phyloP scores from a whole-genome alignment of 2,113 vertebrate genomes.

The Setophaga coronata region DNA sequence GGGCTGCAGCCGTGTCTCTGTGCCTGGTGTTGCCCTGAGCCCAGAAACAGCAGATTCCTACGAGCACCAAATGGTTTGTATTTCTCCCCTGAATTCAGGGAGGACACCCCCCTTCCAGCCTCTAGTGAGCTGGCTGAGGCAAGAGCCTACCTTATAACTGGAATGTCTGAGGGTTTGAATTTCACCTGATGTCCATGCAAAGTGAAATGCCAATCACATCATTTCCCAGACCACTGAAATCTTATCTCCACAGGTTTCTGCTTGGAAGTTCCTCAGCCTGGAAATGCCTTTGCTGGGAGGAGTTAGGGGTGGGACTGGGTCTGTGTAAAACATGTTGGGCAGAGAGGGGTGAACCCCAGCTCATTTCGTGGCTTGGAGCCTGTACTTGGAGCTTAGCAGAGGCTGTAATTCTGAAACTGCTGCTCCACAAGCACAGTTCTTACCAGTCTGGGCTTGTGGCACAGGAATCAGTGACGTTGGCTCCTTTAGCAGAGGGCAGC shows the following conservation, averaged over 20 bases:
- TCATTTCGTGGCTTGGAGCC: neutral
- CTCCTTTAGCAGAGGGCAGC: neutral
- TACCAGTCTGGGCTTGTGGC: conserved; percentile 1
- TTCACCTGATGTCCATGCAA: neutral
- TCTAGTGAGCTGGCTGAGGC: neutral
- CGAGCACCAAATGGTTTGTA: neutral
- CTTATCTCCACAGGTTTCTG: neutral
- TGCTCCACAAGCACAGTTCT: neutral
- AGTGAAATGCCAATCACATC: rapidly evolving
- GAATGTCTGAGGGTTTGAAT: rapidly evolving
- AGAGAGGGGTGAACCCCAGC: neutral
- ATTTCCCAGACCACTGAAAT: neutral
- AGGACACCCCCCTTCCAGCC: neutral
- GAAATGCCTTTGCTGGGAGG: neutral
- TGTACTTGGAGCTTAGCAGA: neutral
- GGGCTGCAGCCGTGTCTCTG: rapidly evolving
- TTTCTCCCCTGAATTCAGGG: neutral
- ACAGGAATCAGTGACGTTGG: neutral
- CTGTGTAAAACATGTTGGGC: rapidly evolving
- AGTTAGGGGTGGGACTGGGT: neutral
- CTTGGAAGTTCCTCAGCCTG: neutral
- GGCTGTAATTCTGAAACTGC: neutral
- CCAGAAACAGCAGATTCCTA: neutral
- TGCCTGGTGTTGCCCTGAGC: neutral
- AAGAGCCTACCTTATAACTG: neutral